Percentiles rank a stretch among this genome's conserved stretches.
These are phyloP conservation scores for Calliphora vomitoria DNA, from an alignment of 2,888 invertebrate genomes.

Conservation along the genomic window DNA sequence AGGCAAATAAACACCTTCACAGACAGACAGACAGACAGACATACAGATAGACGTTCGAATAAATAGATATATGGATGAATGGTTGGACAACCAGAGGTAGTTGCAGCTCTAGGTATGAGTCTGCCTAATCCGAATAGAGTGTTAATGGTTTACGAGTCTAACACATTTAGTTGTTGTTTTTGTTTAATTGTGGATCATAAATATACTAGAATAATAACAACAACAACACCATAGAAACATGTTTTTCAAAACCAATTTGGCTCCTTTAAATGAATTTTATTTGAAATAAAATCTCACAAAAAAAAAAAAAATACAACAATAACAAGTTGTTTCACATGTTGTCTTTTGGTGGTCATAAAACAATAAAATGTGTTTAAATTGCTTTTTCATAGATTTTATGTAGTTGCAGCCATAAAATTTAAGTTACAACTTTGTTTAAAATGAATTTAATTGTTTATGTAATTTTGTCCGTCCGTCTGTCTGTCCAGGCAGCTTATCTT, in stretches of 20 bases:
- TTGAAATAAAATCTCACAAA: not conserved
- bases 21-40: not conserved
- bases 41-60: not conserved
- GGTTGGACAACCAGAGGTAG: no score
- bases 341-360: conserved; percentile 45
- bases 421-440: conserved; percentile 27
- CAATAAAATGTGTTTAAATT: conserved; percentile 49
- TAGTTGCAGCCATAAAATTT: conserved; percentile 48
- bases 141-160: conserved; percentile 48
- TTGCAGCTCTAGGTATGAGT: not conserved
- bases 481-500: not conserved
- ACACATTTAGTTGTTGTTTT: conserved; percentile 31
- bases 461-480: not conserved
- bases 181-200: conserved; percentile 39
- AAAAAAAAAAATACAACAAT: no score
- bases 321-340: conserved; percentile 46
- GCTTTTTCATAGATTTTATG: not conserved
- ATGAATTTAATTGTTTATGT: conserved; percentile 26
- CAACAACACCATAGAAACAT: not conserved
- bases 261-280: conserved; percentile 26
- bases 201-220: conserved; percentile 16
- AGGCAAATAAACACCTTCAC: conserved; percentile 17
- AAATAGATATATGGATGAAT: no score
- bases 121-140: conserved; percentile 11
- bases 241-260: not conserved